These are phyloP conservation scores for Saimiri boliviensis DNA, from an alignment of 2,113 vertebrate genomes.

Conservation along the genomic window DNA sequence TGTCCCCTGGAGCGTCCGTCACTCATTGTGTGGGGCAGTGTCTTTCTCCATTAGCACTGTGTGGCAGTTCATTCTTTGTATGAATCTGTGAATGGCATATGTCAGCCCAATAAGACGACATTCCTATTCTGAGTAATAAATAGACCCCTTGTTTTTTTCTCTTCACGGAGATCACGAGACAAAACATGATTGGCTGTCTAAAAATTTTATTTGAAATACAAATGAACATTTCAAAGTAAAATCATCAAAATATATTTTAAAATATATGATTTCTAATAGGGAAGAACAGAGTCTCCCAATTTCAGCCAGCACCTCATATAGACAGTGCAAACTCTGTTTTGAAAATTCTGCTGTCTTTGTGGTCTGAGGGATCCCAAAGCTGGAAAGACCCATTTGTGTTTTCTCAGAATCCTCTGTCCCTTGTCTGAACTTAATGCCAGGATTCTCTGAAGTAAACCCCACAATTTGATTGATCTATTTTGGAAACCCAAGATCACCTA, in stretches of 20 bases:
- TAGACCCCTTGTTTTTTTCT: slow-evolving; percentile 43
- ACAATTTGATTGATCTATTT: background rate
- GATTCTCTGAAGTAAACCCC: background rate
- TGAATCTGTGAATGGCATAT: slow-evolving; percentile 69
- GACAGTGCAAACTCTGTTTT: background rate
- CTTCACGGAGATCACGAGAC: slow-evolving; percentile 57
- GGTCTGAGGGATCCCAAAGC: background rate
- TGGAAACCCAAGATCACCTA: background rate
- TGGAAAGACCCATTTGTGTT: background rate
- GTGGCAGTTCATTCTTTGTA: slow-evolving; percentile 75
- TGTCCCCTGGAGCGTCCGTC: slow-evolving; percentile 62
- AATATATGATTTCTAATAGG: background rate
- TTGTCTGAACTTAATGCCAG: background rate
- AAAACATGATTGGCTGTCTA: slow-evolving; percentile 50
- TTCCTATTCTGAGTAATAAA: slow-evolving; percentile 71
- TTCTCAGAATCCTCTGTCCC: background rate
- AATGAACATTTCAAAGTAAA: slow-evolving; percentile 55
- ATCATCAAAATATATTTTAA: background rate
- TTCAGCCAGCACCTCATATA: background rate
- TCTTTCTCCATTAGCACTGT: slow-evolving; percentile 59
- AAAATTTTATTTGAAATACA: slow-evolving; percentile 58
- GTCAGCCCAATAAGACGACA: slow-evolving; percentile 72
- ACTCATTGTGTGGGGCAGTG: slow-evolving; percentile 65
- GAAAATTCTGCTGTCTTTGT: slow-evolving; percentile 7
- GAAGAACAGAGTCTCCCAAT: background rate